These are phyloP conservation scores for Ectemnius cavifrons DNA, from an alignment of 2,888 invertebrate genomes.

Conservation along the genomic window DNA sequence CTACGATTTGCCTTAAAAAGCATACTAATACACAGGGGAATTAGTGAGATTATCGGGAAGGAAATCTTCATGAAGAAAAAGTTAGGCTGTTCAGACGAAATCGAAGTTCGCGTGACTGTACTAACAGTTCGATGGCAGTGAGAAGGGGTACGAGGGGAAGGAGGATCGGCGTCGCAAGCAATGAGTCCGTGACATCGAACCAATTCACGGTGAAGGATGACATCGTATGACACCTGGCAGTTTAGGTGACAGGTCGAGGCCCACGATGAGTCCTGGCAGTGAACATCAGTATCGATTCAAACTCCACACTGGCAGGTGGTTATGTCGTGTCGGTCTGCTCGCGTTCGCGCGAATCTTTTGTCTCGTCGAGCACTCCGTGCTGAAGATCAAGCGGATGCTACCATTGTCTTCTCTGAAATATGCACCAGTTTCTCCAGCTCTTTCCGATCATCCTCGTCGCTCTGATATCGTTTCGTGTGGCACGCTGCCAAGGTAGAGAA, in stretches of 20 bases:
- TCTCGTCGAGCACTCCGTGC: background rate
- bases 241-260: background rate
- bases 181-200: background rate
- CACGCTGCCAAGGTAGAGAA: background rate
- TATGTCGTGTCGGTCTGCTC: background rate
- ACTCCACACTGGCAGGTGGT: background rate
- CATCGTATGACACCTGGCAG: background rate
- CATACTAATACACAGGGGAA: no score
- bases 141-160: background rate
- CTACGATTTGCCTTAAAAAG: no score
- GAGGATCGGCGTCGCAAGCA: background rate
- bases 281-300: background rate
- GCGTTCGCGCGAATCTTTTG: background rate
- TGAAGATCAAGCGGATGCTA: background rate
- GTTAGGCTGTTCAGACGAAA: no score
- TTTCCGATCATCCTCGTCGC: background rate
- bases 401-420: background rate
- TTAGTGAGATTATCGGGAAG: no score
- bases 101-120: background rate
- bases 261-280: background rate
- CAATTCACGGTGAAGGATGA: conserved; percentile 7
- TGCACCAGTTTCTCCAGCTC: background rate
- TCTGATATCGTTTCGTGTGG: background rate
- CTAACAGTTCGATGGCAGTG: background rate
- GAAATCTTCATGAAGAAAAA: no score